Evolutionary conservation across 2,113 vertebrate genomes (phyloP).

Genomic region (Peromyscus polionotus): DNA sequence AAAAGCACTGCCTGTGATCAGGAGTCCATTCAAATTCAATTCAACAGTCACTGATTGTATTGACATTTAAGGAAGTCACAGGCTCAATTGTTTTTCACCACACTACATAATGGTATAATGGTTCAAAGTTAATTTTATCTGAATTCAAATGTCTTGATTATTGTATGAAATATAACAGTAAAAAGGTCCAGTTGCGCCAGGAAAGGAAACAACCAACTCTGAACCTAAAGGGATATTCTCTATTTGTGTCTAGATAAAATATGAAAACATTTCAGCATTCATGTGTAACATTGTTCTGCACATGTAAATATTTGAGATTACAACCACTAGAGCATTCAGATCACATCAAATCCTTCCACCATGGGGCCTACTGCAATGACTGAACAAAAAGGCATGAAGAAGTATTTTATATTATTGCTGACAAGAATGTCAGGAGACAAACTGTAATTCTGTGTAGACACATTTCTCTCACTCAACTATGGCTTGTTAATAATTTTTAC

Average conservation of each 20-base stretch:
- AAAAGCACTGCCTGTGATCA: background rate
- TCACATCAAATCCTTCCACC: background rate
- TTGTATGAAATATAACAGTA: background rate
- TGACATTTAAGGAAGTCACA: background rate
- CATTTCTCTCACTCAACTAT: background rate
- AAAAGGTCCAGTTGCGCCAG: background rate
- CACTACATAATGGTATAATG: background rate
- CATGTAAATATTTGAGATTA: background rate
- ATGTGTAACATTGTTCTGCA: background rate
- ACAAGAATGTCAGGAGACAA: background rate
- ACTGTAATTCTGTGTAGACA: background rate
- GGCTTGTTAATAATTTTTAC: background rate
- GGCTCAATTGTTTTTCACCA: background rate
- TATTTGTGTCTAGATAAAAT: background rate
- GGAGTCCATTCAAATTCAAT: background rate
- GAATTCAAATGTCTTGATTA: constrained; percentile 8
- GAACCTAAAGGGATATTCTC: background rate
- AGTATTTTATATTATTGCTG: constrained; percentile 10
- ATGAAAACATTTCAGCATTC: background rate
- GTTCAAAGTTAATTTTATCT: background rate
- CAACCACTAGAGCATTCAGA: background rate
- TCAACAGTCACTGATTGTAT: background rate
- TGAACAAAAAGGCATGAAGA: constrained; percentile 2
- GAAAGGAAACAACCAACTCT: background rate
- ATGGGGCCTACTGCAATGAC: background rate